These are phyloP conservation scores for Struthio camelus DNA, from an alignment of 2,113 vertebrate species.

Conservation along the genomic window DNA sequence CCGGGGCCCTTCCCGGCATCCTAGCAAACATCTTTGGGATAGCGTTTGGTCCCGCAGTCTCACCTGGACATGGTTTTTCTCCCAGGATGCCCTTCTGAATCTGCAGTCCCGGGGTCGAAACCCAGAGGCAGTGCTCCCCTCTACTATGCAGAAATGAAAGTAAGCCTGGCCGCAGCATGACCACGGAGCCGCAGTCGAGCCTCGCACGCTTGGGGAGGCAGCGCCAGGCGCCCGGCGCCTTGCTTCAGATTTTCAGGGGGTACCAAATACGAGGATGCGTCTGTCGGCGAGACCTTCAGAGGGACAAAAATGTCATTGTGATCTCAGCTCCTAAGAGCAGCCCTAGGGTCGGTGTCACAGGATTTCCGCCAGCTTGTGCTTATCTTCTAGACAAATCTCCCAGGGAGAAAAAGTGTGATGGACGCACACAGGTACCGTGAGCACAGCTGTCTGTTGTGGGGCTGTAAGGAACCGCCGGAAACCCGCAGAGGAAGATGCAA, in stretches of 20 bases:
- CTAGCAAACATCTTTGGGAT: background rate
- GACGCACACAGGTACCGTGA: background rate
- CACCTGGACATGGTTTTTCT: background rate
- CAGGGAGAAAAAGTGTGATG: background rate
- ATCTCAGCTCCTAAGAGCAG: background rate
- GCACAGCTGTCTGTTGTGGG: conserved; percentile 49
- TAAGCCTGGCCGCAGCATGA: background rate
- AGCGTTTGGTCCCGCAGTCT: background rate
- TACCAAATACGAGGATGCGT: background rate
- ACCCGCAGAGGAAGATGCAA: background rate
- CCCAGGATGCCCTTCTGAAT: background rate
- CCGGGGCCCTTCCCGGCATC: background rate
- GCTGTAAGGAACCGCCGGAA: conserved; percentile 30
- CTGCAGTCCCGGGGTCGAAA: background rate
- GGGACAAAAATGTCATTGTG: background rate
- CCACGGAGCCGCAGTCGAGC: background rate
- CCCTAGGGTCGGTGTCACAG: background rate
- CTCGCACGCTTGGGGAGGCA: background rate
- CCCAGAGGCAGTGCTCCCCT: background rate
- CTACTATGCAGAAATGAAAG: background rate
- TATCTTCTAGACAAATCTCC: conserved; percentile 34
- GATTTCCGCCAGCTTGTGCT: conserved; percentile 22
- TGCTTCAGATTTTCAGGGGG: background rate
- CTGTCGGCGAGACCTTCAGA: background rate
- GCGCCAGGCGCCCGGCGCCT: background rate